These are phyloP conservation scores for Anabas testudineus DNA, from an alignment of 2,797 vertebrate species.

Conservation along the genomic window DNA sequence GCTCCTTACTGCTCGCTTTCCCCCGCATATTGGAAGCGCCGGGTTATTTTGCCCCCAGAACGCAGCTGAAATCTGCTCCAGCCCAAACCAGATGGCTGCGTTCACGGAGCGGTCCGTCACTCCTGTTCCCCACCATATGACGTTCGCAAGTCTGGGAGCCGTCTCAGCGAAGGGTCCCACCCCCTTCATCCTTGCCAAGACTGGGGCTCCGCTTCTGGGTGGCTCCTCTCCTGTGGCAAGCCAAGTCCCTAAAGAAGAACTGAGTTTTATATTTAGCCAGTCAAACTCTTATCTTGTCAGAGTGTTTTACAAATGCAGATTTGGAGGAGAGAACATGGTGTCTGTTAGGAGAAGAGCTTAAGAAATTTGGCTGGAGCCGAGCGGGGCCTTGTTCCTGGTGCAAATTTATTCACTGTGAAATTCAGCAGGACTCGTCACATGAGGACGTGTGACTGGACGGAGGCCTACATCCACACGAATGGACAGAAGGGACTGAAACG, in stretches of 20 bases:
- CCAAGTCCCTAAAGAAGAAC: slow-evolving; percentile 79
- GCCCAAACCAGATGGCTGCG: slow-evolving; percentile 86
- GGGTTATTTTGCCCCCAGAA: slow-evolving; percentile 86
- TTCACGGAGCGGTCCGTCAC: slow-evolving; percentile 81
- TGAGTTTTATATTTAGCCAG: slow-evolving; percentile 66
- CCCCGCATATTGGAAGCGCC: slow-evolving; percentile 82
- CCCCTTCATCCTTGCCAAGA: slow-evolving; percentile 74
- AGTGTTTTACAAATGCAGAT: slow-evolving; percentile 37
- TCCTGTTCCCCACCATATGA: slow-evolving; percentile 87
- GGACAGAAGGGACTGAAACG: slow-evolving; percentile 71
- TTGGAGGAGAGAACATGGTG: slow-evolving; percentile 48
- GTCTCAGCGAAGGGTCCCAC: slow-evolving; percentile 55
- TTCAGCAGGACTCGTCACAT: slow-evolving; percentile 67
- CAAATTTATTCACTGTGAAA: slow-evolving; percentile 83
- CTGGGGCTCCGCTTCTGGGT: slow-evolving; percentile 80
- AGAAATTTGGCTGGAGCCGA: slow-evolving; percentile 62
- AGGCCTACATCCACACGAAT: slow-evolving; percentile 64
- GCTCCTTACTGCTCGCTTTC: slow-evolving; percentile 54
- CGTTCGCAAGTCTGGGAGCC: slow-evolving; percentile 83
- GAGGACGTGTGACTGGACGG: slow-evolving; percentile 78
- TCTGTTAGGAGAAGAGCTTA: slow-evolving; percentile 49
- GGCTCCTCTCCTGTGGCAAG: slow-evolving; percentile 73
- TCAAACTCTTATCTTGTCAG: slow-evolving; percentile 48
- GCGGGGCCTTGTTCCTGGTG: slow-evolving; percentile 70
- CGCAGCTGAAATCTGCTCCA: slow-evolving; percentile 85